phyloP scores from a whole-genome alignment of 1,140 invertebrate genomes.

The Anthonomus grandis region DNA sequence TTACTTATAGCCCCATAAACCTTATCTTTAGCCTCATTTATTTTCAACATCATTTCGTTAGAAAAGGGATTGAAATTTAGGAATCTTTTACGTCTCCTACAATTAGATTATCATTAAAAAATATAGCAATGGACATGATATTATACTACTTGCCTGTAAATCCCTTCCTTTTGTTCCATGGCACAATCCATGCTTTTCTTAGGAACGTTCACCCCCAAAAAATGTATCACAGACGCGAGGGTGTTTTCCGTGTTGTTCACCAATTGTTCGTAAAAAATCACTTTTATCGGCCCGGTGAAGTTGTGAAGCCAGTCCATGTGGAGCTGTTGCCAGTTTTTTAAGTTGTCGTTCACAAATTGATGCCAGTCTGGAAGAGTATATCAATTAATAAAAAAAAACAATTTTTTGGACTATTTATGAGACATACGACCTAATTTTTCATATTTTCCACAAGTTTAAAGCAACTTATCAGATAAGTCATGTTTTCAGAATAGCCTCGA shows the following conservation, averaged over 20 bases:
- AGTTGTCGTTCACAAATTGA: constrained; percentile 64
- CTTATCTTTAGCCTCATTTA: constrained; percentile 50
- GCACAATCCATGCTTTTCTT: constrained; percentile 58
- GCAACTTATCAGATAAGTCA: too few species aligned
- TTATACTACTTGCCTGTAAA: constrained; percentile 64
- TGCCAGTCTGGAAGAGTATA: constrained; percentile 66
- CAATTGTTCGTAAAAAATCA: constrained; percentile 70
- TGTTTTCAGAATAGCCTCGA: too few species aligned
- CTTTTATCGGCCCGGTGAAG: constrained; percentile 64
- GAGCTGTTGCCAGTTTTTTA: constrained; percentile 63
- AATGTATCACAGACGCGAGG: constrained; percentile 58
- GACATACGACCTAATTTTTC: too few species aligned
- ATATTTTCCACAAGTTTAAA: too few species aligned
- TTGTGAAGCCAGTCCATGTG: constrained; percentile 67
- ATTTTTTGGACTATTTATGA: too few species aligned
- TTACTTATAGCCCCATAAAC: constrained; percentile 52
- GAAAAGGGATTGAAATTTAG: constrained; percentile 68
- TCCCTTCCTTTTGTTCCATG: constrained; percentile 62
- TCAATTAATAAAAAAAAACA: too few species aligned
- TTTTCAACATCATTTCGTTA: constrained; percentile 55
- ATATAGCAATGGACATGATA: neutral
- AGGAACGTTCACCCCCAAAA: constrained; percentile 56
- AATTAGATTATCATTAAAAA: constrained; percentile 8
- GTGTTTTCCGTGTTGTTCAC: constrained; percentile 59
- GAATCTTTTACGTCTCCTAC: constrained; percentile 58